A percentile compares a stretch with the other conserved stretches of the same genome.
These are phyloP conservation scores for Gymnothorax reevesii DNA, from an alignment of 2,797 vertebrate genomes.

Conservation along the genomic window DNA sequence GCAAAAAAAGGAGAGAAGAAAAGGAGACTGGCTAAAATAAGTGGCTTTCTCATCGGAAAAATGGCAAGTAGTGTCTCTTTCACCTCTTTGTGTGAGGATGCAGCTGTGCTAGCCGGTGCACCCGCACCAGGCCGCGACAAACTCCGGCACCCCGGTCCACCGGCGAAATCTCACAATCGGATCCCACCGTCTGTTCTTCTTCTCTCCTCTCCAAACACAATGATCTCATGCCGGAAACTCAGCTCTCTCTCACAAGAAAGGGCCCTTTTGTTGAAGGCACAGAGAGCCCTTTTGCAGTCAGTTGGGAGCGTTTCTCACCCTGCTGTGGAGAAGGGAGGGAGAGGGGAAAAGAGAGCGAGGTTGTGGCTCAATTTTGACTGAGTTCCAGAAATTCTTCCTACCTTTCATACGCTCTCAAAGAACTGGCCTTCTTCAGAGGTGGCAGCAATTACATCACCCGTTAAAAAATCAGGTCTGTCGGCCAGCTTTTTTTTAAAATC, in stretches of 20 bases:
- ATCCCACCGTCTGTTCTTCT: slow-evolving; percentile 25
- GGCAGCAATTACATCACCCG: slow-evolving; percentile 24
- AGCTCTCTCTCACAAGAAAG: slow-evolving; percentile 41
- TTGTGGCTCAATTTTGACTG: slow-evolving; percentile 45
- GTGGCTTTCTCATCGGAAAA: slow-evolving; percentile 17
- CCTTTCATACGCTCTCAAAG: slow-evolving; percentile 62
- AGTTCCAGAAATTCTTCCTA: slow-evolving; percentile 55
- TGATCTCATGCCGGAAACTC: slow-evolving; percentile 19
- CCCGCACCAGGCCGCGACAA: slow-evolving; percentile 3
- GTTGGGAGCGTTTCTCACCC: slow-evolving; percentile 70
- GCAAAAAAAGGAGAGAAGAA: neutral
- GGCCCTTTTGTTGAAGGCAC: slow-evolving; percentile 29
- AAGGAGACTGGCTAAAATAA: neutral
- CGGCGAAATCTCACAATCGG: slow-evolving; percentile 52
- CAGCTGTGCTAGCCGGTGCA: neutral
- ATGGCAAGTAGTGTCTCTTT: slow-evolving; percentile 42
- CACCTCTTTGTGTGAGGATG: slow-evolving; percentile 28
- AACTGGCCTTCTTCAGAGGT: slow-evolving; percentile 18
- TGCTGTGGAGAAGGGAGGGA: slow-evolving; percentile 48
- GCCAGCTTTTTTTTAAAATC: slow-evolving; percentile 16
- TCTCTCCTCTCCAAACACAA: slow-evolving; percentile 43
- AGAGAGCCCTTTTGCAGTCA: slow-evolving; percentile 72
- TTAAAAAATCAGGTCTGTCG: slow-evolving; percentile 17
- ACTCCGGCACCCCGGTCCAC: slow-evolving; percentile 21
- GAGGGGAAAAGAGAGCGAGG: slow-evolving; percentile 63